phyloP scores from a whole-genome alignment of 2,113 vertebrate species.

The Athene noctua region DNA sequence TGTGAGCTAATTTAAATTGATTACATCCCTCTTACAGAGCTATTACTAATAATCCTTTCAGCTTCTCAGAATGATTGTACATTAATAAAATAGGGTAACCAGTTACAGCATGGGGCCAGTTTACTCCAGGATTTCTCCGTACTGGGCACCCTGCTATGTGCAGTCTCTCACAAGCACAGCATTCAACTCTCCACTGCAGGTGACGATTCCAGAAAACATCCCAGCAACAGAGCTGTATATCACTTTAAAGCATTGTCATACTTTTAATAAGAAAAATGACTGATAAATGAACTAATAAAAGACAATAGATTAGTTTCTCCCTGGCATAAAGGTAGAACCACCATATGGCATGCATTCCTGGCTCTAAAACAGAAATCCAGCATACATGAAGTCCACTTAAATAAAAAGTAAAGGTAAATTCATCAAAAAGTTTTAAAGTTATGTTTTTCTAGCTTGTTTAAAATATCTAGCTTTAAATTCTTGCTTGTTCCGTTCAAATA shows the following conservation, averaged over 20 bases:
- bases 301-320: neutral
- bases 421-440: neutral
- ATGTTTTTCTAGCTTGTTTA: neutral
- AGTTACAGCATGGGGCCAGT: neutral
- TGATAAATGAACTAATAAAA: neutral
- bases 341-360: neutral
- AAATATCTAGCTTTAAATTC: neutral
- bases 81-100: slow-evolving; percentile 13
- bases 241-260: neutral
- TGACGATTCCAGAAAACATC: neutral
- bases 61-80: neutral
- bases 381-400: neutral
- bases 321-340: neutral
- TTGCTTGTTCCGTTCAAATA: neutral
- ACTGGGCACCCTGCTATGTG: neutral
- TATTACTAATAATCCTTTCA: slow-evolving; percentile 38
- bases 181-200: neutral
- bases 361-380: neutral
- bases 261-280: neutral
- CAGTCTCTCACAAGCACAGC: neutral
- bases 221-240: neutral
- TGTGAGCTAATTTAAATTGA: slow-evolving; percentile 52
- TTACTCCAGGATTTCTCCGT: neutral
- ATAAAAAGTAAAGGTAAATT: neutral
- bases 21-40: slow-evolving; percentile 16